Conservation (phyloP, 2,888 invertebrate species). For the Drosophila parthenogenetica region DNA sequence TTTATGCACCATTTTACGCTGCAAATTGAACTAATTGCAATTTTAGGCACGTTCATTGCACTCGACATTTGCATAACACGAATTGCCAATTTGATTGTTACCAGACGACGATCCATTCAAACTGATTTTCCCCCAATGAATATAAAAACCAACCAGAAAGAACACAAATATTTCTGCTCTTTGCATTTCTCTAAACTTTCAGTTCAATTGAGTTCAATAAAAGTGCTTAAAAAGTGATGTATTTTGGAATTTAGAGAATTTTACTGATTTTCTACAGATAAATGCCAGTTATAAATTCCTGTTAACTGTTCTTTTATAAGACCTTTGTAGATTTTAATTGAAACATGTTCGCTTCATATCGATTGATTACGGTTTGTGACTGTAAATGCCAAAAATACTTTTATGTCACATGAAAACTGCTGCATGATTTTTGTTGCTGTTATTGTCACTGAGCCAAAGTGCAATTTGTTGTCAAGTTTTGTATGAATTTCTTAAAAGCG, state of each 20-base stretch:
- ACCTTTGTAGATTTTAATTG: conserved; percentile 51
- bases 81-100: conserved; percentile 66
- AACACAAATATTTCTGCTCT: not conserved
- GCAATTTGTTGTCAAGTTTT: conserved; percentile 76
- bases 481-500: conserved; percentile 69
- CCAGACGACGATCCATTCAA: conserved; percentile 30
- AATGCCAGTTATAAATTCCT: not conserved
- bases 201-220: not conserved
- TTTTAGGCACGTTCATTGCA: conserved; percentile 71
- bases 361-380: conserved; percentile 18
- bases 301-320: no score
- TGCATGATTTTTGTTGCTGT: conserved; percentile 19
- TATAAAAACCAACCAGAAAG: not conserved
- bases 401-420: conserved; percentile 14
- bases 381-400: conserved; percentile 8
- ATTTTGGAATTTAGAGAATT: no score
- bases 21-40: conserved; percentile 72
- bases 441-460: conserved; percentile 58
- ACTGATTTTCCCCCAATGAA: conserved; percentile 24
- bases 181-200: not conserved
- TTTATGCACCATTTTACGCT: conserved; percentile 65
- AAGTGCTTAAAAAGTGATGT: no score
- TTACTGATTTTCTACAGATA: not conserved
- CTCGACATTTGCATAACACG: conserved; percentile 74
- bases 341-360: conserved; percentile 37